Base-by-base conservation (phyloP, 2,888 invertebrate genomes). In the Drosophila meridionalis region DNA sequence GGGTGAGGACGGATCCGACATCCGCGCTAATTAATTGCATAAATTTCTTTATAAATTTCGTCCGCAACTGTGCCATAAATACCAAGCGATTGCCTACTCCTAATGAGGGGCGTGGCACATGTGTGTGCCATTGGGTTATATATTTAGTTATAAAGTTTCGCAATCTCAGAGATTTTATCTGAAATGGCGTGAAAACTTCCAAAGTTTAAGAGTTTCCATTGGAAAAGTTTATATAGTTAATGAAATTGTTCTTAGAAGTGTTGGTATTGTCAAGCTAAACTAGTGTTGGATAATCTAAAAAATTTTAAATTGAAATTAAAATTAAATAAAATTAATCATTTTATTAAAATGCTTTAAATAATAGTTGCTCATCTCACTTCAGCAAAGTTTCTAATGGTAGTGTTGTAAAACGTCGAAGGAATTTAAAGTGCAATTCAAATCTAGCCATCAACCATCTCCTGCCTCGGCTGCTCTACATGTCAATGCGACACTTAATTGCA, bases 21-120 rank as follows among this genome's bases (percentile, higher is more conserved):
- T 20, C 53, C 42, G 34, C 14, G 32, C 38, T 69, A 80, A 85
- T 86, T 69, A 82, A 82, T 80, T 86, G 73, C 73, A 38, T 34
- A 53, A 71, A 71, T 78, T 85, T 69, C 62, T 52, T 52, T 73
- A 69, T 61, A 69, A 63, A 69, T 75, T 61, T 75, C 11, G 62
- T n/a, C n/a, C 30, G 52, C 50, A 45, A 75, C 34, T 42, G 64
- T 45, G 56, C 65, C 61, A 56, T 59, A 80, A 69, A 57, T 55
- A 65, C 43, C 45, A 28, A 52, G 32, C 32, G 30, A 57, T 32
- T 20, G 56, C 42, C 30, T 8, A 6, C 12, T 36, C 26, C 14
- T 32, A 45, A 58, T 45, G 26, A 40, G 34, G 4, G 30, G 32
- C 26, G 57, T 36, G 52, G 56, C 8, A 0, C 20, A 20, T 38